These are phyloP conservation scores for Holotrichia oblita DNA, from an alignment of 1,140 invertebrate genomes.

Conservation along the genomic window DNA sequence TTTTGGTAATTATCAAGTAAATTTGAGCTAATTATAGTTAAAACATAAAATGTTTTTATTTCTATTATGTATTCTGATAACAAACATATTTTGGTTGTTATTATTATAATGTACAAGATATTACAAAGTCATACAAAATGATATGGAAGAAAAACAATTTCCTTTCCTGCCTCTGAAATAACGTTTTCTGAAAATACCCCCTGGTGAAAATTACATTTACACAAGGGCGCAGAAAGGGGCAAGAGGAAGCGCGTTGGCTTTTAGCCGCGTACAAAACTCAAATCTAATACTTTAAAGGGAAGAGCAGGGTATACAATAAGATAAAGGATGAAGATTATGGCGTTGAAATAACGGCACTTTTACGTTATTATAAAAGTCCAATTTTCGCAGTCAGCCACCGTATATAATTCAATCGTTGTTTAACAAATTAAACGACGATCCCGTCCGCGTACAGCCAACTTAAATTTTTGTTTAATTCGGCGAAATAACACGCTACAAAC, in stretches of 20 bases:
- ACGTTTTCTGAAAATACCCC: background rate
- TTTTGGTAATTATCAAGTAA: no score
- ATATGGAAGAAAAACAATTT: background rate
- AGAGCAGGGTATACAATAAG: background rate
- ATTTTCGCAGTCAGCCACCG: slow-evolving; percentile 23
- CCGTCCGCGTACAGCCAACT: background rate
- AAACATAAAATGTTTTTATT: no score
- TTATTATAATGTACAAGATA: background rate
- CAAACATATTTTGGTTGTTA: no score
- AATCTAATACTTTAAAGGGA: background rate
- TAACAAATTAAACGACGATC: slow-evolving; percentile 5
- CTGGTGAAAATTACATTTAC: background rate
- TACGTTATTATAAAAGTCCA: slow-evolving; percentile 27
- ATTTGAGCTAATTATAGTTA: no score
- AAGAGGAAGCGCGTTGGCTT: background rate
- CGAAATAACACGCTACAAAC: background rate
- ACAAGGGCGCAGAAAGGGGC: background rate
- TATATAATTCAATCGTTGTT: slow-evolving; percentile 26
- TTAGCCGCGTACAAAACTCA: background rate
- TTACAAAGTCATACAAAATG: background rate
- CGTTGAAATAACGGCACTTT: background rate
- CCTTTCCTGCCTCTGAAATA: background rate
- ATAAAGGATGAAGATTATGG: slow-evolving; percentile 14
- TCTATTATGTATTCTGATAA: no score
- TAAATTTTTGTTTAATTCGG: background rate